Percentiles rank a stretch among this genome's conserved stretches.
These are phyloP conservation scores for Molothrus ater DNA, from an alignment of 2,797 vertebrate genomes.

Conservation along the genomic window DNA sequence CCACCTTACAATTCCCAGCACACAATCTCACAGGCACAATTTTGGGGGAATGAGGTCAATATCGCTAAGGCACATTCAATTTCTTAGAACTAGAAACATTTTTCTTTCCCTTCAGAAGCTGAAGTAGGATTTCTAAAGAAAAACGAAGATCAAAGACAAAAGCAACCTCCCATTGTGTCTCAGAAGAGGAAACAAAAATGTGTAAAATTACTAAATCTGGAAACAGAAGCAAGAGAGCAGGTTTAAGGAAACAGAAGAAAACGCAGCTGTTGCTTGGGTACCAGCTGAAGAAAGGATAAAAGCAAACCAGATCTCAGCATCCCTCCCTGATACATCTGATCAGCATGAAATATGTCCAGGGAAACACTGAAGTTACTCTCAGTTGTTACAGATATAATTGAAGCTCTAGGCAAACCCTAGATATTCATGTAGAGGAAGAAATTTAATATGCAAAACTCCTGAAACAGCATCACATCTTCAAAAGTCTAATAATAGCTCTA, in stretches of 20 bases:
- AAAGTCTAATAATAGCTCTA: background rate
- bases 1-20: background rate
- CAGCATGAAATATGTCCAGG: background rate
- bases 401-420: background rate
- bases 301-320: background rate
- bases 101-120: background rate
- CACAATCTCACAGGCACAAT: background rate
- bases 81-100: background rate
- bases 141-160: background rate
- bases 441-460: background rate
- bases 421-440: background rate
- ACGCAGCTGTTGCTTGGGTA: background rate
- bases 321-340: background rate
- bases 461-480: background rate
- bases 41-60: background rate
- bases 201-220: conserved; percentile 1
- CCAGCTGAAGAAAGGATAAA: background rate
- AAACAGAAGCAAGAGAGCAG: background rate
- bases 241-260: background rate
- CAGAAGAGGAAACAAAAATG: conserved; percentile 14
- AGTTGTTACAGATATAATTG: background rate
- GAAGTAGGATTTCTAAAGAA: background rate
- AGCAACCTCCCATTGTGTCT: background rate
- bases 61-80: background rate
- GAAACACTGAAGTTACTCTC: background rate